Percentiles rank a stretch among this genome's conserved stretches.
phyloP scores from a whole-genome alignment of 1,140 invertebrate genomes.

The Periplaneta americana region DNA sequence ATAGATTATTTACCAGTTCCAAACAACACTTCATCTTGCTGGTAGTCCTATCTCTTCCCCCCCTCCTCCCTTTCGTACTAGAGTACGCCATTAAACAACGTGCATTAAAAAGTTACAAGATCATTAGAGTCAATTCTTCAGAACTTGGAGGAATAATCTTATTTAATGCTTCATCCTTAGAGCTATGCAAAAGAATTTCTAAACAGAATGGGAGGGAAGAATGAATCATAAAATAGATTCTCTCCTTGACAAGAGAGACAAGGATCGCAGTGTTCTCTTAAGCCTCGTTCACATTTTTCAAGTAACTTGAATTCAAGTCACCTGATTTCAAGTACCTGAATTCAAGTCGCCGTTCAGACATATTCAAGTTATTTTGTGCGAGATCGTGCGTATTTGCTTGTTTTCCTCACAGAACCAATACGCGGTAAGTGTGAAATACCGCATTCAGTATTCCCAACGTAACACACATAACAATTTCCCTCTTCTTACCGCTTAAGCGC shows the following conservation, averaged over 20 bases:
- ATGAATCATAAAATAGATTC: neutral
- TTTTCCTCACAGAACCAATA: no score
- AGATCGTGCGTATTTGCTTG: no score
- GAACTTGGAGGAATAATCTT: neutral
- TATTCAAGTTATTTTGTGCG: no score
- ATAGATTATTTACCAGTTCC: neutral
- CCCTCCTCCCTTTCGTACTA: neutral
- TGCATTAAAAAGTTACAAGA: neutral
- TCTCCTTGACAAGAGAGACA: neutral
- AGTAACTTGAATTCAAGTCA: no score
- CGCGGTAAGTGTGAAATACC: no score
- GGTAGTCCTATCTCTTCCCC: neutral
- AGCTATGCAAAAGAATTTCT: neutral
- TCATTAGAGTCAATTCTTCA: neutral
- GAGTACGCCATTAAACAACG: neutral
- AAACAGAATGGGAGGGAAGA: neutral
- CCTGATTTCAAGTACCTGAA: no score
- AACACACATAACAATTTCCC: no score
- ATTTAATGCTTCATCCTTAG: neutral
- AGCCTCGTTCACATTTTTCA: no score
- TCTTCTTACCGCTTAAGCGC: no score
- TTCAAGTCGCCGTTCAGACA: no score
- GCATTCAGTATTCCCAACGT: no score
- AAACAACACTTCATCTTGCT: neutral
- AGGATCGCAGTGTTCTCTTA: neutral